Evolutionary conservation across 2,888 invertebrate species (phyloP).

Genomic region (Acleris literana): DNA sequence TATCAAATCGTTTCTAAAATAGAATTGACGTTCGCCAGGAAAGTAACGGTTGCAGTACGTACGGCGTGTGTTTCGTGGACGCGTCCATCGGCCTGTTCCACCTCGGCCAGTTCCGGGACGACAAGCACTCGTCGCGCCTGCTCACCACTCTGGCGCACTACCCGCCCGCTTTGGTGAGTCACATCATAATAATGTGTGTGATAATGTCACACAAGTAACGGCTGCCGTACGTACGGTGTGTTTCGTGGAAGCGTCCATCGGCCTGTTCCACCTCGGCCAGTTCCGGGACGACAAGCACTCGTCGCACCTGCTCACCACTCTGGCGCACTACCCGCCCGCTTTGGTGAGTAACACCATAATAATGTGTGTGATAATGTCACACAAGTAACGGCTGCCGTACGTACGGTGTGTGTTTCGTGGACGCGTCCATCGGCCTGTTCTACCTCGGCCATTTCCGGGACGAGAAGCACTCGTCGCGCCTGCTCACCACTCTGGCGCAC

Average conservation of each 20-base stretch:
- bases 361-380: no score
- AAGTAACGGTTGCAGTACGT: slow-evolving; percentile 78
- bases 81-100: slow-evolving; percentile 96
- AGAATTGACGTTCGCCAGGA: slow-evolving; percentile 47
- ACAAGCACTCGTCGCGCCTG: slow-evolving; percentile 94
- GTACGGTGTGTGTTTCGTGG: slow-evolving; percentile 96
- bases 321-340: no score
- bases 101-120: slow-evolving; percentile 96
- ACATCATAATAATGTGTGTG: no score
- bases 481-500: slow-evolving; percentile 95
- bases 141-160: slow-evolving; percentile 95
- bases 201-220: slow-evolving; percentile 48
- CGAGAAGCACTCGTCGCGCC: slow-evolving; percentile 94
- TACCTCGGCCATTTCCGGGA: slow-evolving; percentile 96
- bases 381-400: slow-evolving; percentile 73
- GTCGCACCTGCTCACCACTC: no score
- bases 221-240: slow-evolving; percentile 89
- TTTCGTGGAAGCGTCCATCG: slow-evolving; percentile 97
- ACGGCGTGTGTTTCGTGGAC: slow-evolving; percentile 97
- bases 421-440: slow-evolving; percentile 96
- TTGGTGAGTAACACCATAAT: no score
- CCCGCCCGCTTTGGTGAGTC: slow-evolving; percentile 92
- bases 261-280: no score
- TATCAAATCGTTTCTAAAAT: no score
- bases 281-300: no score